Percentiles rank a stretch among this genome's conserved stretches.
phyloP scores from a whole-genome alignment of 2,797 vertebrate species.

The Setipinna tenuifilis region DNA sequence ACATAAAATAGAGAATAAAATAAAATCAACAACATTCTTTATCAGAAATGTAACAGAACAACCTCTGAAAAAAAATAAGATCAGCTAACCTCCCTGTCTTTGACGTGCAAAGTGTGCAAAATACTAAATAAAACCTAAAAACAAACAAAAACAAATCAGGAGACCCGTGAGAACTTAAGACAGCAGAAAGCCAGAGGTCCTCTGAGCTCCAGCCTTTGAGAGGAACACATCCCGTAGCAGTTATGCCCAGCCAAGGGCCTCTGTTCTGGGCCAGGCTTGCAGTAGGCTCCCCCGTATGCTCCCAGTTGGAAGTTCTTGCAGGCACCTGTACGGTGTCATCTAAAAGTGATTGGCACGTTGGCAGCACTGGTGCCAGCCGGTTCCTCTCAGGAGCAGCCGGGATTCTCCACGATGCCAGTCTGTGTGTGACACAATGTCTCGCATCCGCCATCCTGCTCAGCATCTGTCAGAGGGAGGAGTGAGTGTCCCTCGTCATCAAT shows the following conservation, averaged over 20 bases:
- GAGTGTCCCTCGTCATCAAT: neutral
- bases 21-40: neutral
- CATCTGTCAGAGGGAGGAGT: neutral
- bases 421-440: neutral
- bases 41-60: constrained; percentile 13
- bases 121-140: constrained; percentile 2
- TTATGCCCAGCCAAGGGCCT: neutral
- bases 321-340: neutral
- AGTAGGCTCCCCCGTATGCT: no score
- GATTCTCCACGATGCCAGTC: neutral
- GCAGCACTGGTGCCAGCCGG: neutral
- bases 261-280: neutral
- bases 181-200: constrained; percentile 1
- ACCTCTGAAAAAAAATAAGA: neutral
- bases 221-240: neutral
- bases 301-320: neutral
- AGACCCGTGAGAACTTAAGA: constrained; percentile 18
- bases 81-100: neutral
- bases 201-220: neutral
- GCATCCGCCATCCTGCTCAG: neutral
- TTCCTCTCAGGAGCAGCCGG: constrained; percentile 9
- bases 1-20: neutral
- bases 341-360: neutral
- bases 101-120: constrained; percentile 23
- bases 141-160: neutral